Conservation (phyloP, 2,113 vertebrate genomes). For the Sebastes schlegelii region DNA sequence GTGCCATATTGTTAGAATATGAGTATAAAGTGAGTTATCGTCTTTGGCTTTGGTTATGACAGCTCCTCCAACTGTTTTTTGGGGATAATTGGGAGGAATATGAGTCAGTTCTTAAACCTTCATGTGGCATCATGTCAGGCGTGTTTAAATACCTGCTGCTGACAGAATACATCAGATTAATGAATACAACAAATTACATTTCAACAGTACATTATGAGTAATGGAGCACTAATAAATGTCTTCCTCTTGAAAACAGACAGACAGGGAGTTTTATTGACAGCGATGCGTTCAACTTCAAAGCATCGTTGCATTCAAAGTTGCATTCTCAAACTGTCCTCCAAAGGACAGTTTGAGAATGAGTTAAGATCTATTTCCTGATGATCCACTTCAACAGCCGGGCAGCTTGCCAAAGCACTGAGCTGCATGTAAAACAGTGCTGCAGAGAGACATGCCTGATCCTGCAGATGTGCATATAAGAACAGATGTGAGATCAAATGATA, state of each 20-base stretch:
- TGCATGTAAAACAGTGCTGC: constrained; percentile 5
- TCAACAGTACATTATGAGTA: background rate
- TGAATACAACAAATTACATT: background rate
- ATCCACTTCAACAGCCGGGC: background rate
- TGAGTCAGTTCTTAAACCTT: background rate
- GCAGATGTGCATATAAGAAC: constrained; percentile 2
- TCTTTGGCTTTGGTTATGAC: background rate
- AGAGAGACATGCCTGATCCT: constrained; percentile 30
- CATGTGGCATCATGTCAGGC: no score
- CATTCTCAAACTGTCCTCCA: background rate
- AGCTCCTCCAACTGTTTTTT: constrained; percentile 23
- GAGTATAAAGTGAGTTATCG: background rate
- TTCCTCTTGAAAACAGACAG: background rate
- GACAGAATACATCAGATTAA: background rate
- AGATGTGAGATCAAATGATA: background rate
- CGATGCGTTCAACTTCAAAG: background rate
- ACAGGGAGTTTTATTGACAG: background rate
- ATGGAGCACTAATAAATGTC: background rate
- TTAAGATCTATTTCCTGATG: constrained; percentile 8
- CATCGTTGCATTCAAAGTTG: background rate
- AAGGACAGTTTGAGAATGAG: background rate
- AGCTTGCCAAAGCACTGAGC: constrained; percentile 6
- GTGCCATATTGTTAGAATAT: constrained; percentile 10
- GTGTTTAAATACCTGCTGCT: no score
- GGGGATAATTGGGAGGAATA: background rate